Conservation (phyloP, 2,888 invertebrate genomes). For the Neoitamus cyanurus region DNA sequence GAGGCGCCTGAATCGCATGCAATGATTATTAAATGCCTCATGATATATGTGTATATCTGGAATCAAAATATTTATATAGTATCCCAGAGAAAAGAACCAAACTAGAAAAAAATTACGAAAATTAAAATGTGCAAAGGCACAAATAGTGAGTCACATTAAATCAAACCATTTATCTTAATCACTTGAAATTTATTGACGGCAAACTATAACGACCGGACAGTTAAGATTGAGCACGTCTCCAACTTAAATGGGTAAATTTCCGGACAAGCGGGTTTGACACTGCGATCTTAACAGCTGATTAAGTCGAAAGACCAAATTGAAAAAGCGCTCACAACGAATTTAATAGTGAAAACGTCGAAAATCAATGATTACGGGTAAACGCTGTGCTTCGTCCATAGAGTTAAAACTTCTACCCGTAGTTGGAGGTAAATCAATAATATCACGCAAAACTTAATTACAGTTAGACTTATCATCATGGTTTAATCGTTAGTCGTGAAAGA, state of each 20-base stretch:
- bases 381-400: background rate
- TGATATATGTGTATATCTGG: background rate
- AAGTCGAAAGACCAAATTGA: background rate
- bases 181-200: background rate
- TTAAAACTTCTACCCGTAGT: background rate
- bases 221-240: background rate
- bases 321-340: background rate
- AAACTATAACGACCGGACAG: background rate
- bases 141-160: background rate
- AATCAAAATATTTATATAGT: no score
- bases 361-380: background rate
- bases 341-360: slow-evolving; percentile 1
- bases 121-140: background rate
- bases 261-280: background rate
- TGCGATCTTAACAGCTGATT: background rate
- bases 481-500: background rate
- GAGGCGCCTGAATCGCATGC: no score
- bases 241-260: background rate
- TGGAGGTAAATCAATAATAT: background rate
- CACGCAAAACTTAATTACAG: background rate
- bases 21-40: no score
- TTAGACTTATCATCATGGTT: background rate
- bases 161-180: no score
- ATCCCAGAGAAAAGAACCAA: background rate
- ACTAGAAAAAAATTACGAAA: background rate